phyloP scores from a whole-genome alignment of 2,113 vertebrate species.

The Alaudala cheleensis region DNA sequence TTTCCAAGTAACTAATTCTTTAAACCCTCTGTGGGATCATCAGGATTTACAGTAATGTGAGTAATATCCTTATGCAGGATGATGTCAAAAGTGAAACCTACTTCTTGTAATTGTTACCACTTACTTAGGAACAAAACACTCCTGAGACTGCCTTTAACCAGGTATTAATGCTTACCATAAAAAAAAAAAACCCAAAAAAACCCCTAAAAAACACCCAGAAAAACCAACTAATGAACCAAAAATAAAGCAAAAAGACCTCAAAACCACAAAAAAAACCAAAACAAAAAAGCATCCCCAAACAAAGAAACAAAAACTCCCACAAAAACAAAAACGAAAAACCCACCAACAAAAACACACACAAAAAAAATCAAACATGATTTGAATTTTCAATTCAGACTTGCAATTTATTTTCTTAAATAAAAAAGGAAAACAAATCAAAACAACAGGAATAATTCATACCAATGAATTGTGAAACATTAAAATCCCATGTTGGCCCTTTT shows the following conservation, averaged over 20 bases:
- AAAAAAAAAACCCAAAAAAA: neutral
- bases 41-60: neutral
- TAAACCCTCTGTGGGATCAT: neutral
- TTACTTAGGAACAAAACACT: neutral
- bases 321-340: too few relatives aligned
- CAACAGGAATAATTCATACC: neutral
- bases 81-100: neutral
- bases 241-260: too few relatives aligned
- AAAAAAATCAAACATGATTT: too few relatives aligned
- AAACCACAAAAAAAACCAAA: too few relatives aligned
- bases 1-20: neutral
- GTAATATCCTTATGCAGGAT: neutral
- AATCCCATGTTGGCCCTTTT: neutral
- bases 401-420: neutral
- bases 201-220: too few relatives aligned
- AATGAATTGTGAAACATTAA: neutral
- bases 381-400: neutral
- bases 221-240: too few relatives aligned
- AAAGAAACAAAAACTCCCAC: too few relatives aligned
- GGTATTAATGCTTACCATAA: neutral
- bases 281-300: too few relatives aligned
- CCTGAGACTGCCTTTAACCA: neutral
- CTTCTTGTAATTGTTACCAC: neutral
- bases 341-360: too few relatives aligned
- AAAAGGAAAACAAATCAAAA: neutral